Evolutionary conservation across 2,113 vertebrate genomes (phyloP), one percentile per base, ranked within the genome.

Genomic region (Sylvia atricapilla): DNA sequence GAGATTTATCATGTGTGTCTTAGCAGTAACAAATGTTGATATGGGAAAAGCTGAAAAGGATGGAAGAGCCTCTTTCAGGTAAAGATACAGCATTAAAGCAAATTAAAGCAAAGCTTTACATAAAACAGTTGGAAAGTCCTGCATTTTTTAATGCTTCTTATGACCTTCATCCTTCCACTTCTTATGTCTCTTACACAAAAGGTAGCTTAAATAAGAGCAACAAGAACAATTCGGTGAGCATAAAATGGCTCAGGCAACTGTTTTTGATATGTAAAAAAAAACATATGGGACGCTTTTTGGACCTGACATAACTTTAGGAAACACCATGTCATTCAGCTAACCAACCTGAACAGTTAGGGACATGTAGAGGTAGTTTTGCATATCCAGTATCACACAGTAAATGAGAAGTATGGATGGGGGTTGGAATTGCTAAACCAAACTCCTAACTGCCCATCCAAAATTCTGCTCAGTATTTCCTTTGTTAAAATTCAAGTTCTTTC

Each of bases 1-100:
- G 53, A 75, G 78, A 96, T 96, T 87, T 92, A 93, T 75, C 49
- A 37, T 28, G 76, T 62, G 66, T 70, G 22, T 37, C 85, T 94
- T 72, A 93, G 74, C 49, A 73, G 56, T 44, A 52, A 5, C n/a
- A 79, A 89, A 56, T 39, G 39, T 16, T 60, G 49, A 31, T 23
- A 19, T 70, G 60, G 89, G 86, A 92, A 89, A 77, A 90, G 67
- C 52, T 52, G 21, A 53, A 77, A 82, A 89, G 49, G 37, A 62
- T 12, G 13, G 68, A 75, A 39, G 37, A 81, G 13, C 13, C 7
- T 64, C 68, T 73, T 75, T 75, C 49, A 74, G 50, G n/a, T 77
- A 88, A 81, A 64, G 22, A 82, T 10, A 18, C 0, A 47, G 16
- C 27, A n/a, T n/a, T n/a, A n/a, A n/a, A n/a, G n/a, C n/a, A n/a